Evolutionary conservation across 2,113 vertebrate species (phyloP).

Genomic region (Sturnira hondurensis): DNA sequence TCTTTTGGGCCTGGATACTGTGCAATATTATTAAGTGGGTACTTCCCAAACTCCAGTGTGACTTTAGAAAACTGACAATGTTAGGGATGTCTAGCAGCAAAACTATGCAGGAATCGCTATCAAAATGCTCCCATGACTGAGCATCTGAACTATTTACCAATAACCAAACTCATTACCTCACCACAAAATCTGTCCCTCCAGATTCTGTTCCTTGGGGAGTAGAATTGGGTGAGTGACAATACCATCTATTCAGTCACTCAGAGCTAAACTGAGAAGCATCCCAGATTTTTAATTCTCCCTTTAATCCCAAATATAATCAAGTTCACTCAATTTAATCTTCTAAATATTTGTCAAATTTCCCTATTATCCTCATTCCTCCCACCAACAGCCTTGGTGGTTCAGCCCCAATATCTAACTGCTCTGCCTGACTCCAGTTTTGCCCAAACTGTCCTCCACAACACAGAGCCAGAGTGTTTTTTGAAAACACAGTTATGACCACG

Average conservation of each 20-base stretch:
- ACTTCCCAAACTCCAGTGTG: background rate
- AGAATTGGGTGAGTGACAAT: background rate
- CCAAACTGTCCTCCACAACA: background rate
- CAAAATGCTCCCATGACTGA: background rate
- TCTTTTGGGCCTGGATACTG: background rate
- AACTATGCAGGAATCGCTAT: slow-evolving; percentile 15
- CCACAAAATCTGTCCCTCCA: background rate
- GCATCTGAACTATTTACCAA: background rate
- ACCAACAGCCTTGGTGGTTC: background rate
- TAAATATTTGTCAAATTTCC: slow-evolving; percentile 29
- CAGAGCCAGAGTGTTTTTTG: background rate
- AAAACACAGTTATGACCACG: background rate
- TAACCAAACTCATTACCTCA: background rate
- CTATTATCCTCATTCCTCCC: background rate
- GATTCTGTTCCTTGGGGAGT: background rate
- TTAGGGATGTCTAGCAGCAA: slow-evolving; percentile 5
- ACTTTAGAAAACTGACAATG: slow-evolving; percentile 7
- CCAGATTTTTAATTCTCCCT: background rate
- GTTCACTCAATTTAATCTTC: background rate
- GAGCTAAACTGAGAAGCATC: background rate
- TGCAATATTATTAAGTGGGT: background rate
- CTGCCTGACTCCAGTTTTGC: background rate
- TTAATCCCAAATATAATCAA: background rate
- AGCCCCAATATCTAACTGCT: background rate
- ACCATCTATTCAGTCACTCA: background rate